These are phyloP conservation scores for Gonioctena quinquepunctata DNA, from an alignment of 1,140 invertebrate genomes.

Conservation along the genomic window DNA sequence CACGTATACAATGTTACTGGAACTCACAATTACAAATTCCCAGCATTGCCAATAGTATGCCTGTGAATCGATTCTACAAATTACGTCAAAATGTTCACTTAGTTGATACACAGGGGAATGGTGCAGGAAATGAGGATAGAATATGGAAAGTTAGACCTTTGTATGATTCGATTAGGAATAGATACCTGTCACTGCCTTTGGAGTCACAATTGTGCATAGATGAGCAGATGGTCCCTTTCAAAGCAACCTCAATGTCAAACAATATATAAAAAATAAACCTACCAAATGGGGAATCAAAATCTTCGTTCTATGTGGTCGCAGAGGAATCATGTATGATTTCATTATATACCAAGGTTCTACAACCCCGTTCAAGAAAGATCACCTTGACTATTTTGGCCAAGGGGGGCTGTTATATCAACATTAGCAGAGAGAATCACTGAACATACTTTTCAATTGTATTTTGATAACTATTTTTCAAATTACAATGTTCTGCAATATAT, in stretches of 20 bases:
- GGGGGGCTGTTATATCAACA: slow-evolving; percentile 34
- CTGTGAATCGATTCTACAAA: slow-evolving; percentile 32
- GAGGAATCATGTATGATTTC: slow-evolving; percentile 41
- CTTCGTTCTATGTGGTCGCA: slow-evolving; percentile 34
- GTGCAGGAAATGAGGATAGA: slow-evolving; percentile 35
- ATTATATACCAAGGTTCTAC: slow-evolving; percentile 42
- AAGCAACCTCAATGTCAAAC: slow-evolving; percentile 42
- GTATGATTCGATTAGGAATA: slow-evolving; percentile 28
- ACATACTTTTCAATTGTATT: slow-evolving; percentile 12
- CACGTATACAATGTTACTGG: slow-evolving; percentile 17
- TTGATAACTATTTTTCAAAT: slow-evolving; percentile 50
- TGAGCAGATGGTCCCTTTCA: slow-evolving; percentile 46
- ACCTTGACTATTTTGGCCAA: slow-evolving; percentile 32
- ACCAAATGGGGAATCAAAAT: slow-evolving; percentile 52
- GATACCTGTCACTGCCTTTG: slow-evolving; percentile 26
- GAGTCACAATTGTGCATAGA: slow-evolving; percentile 43
- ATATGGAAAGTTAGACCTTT: slow-evolving; percentile 46
- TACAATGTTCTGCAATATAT: slow-evolving; percentile 51
- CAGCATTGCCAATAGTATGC: slow-evolving; percentile 11
- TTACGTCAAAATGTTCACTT: slow-evolving; percentile 42
- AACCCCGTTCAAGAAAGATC: slow-evolving; percentile 30
- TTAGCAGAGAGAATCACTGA: slow-evolving; percentile 30
- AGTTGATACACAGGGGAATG: slow-evolving; percentile 32
- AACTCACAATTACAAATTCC: slow-evolving; percentile 13
- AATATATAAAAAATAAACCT: slow-evolving; percentile 51